Base-by-base conservation (phyloP, 2,113 vertebrate species). In the Tenrec ecaudatus region DNA sequence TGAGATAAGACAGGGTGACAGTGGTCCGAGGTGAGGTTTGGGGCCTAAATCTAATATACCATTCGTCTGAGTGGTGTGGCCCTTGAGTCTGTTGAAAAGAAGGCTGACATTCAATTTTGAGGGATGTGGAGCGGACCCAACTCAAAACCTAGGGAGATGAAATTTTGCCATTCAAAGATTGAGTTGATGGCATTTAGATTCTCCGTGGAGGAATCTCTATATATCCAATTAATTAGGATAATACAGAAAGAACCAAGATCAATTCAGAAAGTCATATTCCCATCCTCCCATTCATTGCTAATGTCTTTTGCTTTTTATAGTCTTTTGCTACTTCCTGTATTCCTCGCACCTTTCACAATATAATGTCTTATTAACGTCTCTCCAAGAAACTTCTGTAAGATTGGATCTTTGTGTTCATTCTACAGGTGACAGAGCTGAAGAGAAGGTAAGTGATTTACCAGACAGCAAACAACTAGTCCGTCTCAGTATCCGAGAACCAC, bases 281-380 rank as follows among this genome's bases (percentile, higher is more conserved):
- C 14, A 60, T 75, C 22, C 73, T 68, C 90, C n/a, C 9, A 10
- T 93, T 86, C 23, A 53, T 78, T 90, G n/a, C 40, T 60, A 91
- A 40, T 47, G 16, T 57, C 68, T 78, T 84, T 96, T 85, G 57
- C 43, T 80, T 93, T 94, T 58, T n/a, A 80, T 78, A 73, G 64
- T 47, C 68, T 79, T 31, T 79, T 19, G 78, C 3, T 25, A 31
- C n/a, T 69, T 83, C 19, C 33, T 81, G 38, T 68, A 33, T 83
- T 79, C 36, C 31, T 58, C 33, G 22, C 85, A 53, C 40, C 25
- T n/a, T 40, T 87, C 53, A 6, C 64, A 80, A 14, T 25, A n/a
- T 22, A 75, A 40, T 43, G 40, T 15, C 25, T 76, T 40, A 53
- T 47, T 90, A 69, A 29, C 9, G 77, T 60, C 14, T 76, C 53